Percentiles rank a stretch among this genome's conserved stretches.
Conservation (phyloP, 2,888 invertebrate species). For the Deilephila porcellus region DNA sequence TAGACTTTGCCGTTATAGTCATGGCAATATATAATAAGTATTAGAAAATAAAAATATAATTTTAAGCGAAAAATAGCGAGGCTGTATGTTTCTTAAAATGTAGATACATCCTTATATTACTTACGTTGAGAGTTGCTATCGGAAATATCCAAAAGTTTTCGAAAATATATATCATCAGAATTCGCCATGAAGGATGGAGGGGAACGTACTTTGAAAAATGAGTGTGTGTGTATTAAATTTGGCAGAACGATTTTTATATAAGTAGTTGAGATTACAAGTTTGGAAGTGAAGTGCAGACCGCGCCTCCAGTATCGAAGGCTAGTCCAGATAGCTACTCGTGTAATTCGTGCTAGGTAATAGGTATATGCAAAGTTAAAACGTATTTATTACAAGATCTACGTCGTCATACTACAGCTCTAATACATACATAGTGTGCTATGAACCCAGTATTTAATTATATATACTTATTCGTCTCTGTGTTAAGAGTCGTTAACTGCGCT, state of each 20-base stretch:
- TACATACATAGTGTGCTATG: slow-evolving; percentile 32
- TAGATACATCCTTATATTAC: slow-evolving; percentile 60
- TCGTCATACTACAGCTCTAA: slow-evolving; percentile 51
- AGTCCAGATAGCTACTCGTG: slow-evolving; percentile 35
- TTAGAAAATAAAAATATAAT: slow-evolving; percentile 64
- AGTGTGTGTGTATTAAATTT: slow-evolving; percentile 58
- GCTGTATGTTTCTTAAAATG: slow-evolving; percentile 54
- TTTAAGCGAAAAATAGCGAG: slow-evolving; percentile 64
- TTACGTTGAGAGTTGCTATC: slow-evolving; percentile 69
- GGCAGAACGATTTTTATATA: slow-evolving; percentile 48
- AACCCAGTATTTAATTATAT: slow-evolving; percentile 37
- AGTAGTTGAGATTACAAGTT: background rate
- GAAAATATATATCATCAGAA: slow-evolving; percentile 72
- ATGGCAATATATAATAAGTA: slow-evolving; percentile 46
- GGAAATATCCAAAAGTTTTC: slow-evolving; percentile 79
- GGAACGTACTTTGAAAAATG: slow-evolving; percentile 47
- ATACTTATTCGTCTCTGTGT: slow-evolving; percentile 49
- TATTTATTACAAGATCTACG: slow-evolving; percentile 50
- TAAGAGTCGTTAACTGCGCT: slow-evolving; percentile 4
- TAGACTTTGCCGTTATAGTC: background rate
- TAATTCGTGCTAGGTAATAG: slow-evolving; percentile 8
- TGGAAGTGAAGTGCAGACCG: background rate
- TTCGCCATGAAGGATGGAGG: slow-evolving; percentile 62
- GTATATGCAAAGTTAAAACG: slow-evolving; percentile 40
- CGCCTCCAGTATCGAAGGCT: slow-evolving; percentile 4